Percentiles rank a stretch among this genome's conserved stretches.
Conservation (phyloP, 1,140 invertebrate species). For the Trinorchestia longiramus region DNA sequence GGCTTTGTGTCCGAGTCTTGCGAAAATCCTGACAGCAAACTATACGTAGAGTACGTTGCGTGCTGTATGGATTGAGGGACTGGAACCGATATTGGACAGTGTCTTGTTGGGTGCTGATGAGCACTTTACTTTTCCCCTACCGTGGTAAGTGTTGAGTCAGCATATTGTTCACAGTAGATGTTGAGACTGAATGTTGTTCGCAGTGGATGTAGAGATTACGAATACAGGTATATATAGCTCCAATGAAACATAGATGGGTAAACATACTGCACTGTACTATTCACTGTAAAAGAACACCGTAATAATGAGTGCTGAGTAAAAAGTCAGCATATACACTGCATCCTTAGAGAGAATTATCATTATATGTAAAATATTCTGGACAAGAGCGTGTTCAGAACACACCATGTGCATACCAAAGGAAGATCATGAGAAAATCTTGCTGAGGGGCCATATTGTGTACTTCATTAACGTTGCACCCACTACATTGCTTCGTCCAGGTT, state of each 20-base stretch:
- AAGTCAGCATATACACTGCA: neutral
- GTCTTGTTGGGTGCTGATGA: too few relatives aligned
- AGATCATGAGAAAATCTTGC: neutral
- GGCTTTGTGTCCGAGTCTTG: neutral
- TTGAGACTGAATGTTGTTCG: neutral
- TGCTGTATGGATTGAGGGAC: too few relatives aligned
- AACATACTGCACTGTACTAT: neutral
- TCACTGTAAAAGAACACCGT: neutral
- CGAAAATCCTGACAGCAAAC: neutral
- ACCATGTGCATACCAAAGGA: neutral
- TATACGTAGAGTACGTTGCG: neutral
- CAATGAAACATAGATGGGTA: neutral
- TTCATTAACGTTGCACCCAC: neutral
- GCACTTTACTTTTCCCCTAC: too few relatives aligned
- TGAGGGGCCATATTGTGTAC: neutral
- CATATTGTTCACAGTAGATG: neutral
- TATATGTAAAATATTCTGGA: neutral
- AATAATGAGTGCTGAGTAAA: neutral
- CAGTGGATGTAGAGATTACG: neutral
- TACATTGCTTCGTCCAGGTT: neutral
- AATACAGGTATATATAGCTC: too few relatives aligned
- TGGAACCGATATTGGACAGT: too few relatives aligned
- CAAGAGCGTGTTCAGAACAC: neutral
- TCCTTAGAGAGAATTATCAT: neutral
- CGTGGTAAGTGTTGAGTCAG: neutral